These are phyloP conservation scores for Drosophila prosaltans DNA, from an alignment of 1,140 invertebrate genomes.

Conservation along the genomic window DNA sequence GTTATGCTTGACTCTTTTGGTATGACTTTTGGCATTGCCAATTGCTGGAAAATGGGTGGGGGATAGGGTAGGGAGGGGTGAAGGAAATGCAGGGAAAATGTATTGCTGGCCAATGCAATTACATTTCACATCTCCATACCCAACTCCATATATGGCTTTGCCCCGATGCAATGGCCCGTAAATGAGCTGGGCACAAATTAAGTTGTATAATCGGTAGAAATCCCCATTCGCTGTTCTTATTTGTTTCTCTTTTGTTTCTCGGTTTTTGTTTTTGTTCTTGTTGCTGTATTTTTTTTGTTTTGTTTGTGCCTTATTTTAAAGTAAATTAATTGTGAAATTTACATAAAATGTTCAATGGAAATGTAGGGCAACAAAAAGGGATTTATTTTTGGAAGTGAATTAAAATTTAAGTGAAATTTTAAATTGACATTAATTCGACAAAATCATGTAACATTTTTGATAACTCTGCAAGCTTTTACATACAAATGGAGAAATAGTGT, in stretches of 20 bases:
- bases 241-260: neutral
- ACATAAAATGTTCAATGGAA: constrained; percentile 7
- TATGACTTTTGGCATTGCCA: constrained; percentile 7
- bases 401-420: neutral
- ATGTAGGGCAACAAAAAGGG: neutral
- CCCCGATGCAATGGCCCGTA: constrained; percentile 57
- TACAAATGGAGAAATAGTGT: neutral
- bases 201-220: constrained; percentile 49
- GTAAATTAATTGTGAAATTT: constrained; percentile 26
- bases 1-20: constrained; percentile 14
- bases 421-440: too few species aligned
- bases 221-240: constrained; percentile 43
- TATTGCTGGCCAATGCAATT: constrained; percentile 20
- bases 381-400: constrained; percentile 8
- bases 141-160: constrained; percentile 29
- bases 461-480: neutral
- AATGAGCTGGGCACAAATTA: constrained; percentile 53
- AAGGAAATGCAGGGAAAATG: neutral
- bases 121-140: constrained; percentile 6
- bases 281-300: constrained; percentile 15
- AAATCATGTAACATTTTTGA: too few species aligned
- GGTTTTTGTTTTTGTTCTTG: constrained; percentile 5
- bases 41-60: neutral
- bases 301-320: constrained; percentile 16
- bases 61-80: neutral